A percentile compares a stretch with the other conserved stretches of the same genome.
phyloP scores from a whole-genome alignment of 2,797 vertebrate species.

The Danionella dracula region DNA sequence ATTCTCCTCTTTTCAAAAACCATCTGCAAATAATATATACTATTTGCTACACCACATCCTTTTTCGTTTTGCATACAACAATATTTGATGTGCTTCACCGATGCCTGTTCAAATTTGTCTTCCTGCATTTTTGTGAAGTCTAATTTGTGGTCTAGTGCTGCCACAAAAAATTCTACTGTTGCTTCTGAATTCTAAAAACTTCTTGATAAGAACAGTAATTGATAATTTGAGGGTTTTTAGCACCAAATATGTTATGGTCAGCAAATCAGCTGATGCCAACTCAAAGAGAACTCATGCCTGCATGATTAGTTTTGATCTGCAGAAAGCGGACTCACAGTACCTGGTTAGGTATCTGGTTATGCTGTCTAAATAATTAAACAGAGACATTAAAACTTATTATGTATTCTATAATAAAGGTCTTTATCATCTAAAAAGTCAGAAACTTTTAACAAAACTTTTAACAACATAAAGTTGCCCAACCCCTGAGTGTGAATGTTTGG shows the following conservation, averaged over 20 bases:
- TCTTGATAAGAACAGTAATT: background rate
- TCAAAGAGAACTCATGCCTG: background rate
- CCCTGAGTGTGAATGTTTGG: background rate
- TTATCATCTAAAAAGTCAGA: too few relatives aligned
- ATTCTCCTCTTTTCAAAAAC: conserved; percentile 32
- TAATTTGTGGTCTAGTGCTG: conserved; percentile 10
- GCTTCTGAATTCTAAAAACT: background rate
- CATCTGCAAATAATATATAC: conserved; percentile 48
- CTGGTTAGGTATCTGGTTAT: too few relatives aligned
- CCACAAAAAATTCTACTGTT: background rate
- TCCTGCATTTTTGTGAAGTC: conserved; percentile 9
- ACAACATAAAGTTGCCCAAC: too few relatives aligned
- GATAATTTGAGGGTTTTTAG: background rate
- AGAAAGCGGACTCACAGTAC: too few relatives aligned
- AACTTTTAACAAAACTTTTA: too few relatives aligned
- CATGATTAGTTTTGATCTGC: too few relatives aligned
- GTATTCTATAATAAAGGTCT: too few relatives aligned
- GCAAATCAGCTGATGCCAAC: background rate
- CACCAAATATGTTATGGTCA: too few relatives aligned
- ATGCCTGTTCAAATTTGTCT: conserved; percentile 18
- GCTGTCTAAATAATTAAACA: too few relatives aligned
- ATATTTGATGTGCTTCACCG: conserved; percentile 38
- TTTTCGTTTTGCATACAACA: conserved; percentile 12
- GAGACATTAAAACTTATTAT: too few relatives aligned
- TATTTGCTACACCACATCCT: conserved; percentile 34